Percentiles rank a stretch among this genome's conserved stretches.
These are phyloP conservation scores for Syrista parreyssii DNA, from an alignment of 2,888 invertebrate genomes.

Conservation along the genomic window DNA sequence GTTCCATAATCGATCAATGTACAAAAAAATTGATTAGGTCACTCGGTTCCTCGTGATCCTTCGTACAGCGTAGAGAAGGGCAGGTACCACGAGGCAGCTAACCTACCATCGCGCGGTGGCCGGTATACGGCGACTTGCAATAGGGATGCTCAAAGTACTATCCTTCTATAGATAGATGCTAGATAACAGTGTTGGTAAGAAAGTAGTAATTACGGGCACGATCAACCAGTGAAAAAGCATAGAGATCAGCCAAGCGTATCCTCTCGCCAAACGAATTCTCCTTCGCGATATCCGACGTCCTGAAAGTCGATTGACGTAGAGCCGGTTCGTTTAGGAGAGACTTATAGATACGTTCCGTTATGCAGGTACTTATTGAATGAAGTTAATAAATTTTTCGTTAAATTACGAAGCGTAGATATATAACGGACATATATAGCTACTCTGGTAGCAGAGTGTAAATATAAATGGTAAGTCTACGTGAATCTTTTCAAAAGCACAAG, in stretches of 20 bases:
- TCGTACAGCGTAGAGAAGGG: neutral
- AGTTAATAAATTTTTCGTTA: neutral
- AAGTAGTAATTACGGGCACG: constrained; percentile 46
- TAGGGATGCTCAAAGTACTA: neutral
- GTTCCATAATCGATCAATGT: neutral
- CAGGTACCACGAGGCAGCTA: neutral
- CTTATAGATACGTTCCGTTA: neutral
- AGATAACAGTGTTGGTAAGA: constrained; percentile 42
- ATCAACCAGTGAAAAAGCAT: constrained; percentile 21
- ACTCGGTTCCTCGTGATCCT: neutral
- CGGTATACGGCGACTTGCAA: neutral
- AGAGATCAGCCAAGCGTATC: constrained; percentile 29
- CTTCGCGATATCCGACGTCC: neutral
- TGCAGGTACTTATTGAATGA: neutral
- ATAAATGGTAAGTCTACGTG: neutral
- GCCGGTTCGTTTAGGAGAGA: neutral
- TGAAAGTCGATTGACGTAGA: neutral
- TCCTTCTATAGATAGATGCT: constrained; percentile 33
- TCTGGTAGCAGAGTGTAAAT: neutral
- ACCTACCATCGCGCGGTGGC: neutral
- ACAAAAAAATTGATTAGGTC: neutral
- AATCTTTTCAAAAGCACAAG: neutral
- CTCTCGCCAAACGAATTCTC: constrained; percentile 7
- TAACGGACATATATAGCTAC: neutral
- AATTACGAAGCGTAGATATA: neutral